Evolutionary conservation across 2,888 invertebrate species (phyloP), one percentile per base, ranked within the genome.

Genomic region (Gasteruption jaculator): DNA sequence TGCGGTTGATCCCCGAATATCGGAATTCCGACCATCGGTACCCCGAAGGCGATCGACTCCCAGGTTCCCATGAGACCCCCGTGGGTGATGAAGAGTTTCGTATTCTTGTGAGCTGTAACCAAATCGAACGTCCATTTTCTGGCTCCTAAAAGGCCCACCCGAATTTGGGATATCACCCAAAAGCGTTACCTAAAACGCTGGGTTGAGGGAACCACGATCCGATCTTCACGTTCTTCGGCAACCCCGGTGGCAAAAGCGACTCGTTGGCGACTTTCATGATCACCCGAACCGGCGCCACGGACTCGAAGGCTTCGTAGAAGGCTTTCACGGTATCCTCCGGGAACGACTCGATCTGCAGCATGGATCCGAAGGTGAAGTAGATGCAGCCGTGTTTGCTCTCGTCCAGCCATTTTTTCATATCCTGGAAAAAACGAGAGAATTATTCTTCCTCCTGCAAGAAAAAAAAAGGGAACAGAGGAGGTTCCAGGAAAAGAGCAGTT

Each of bases 21-120:
- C 3, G 62, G 61, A 4, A 61, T 42, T 15, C 56, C 58, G 12
- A 62, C 54, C 48, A 57, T 44, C 0, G 62, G 61, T n/a, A 62
- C 48, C 0, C 47, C 60, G 11, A 30, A 43, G 8, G 56, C 30
- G 20, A 58, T 18, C n/a, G 60, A 56, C 48, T 62, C 62, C 26
- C 52, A 46, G 8, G 50, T 44, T 8, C 60, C 57, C 53, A 57
- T 50, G 1, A 61, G 38, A 1, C 60, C 62, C 0, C 60, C 60
- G 19, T 63, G 62, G 1, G 57, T 57, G 18, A 61, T 49, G 15
- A 61, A 74, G 5, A 65, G 65, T 29, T 57, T 57, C 0, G 68
- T 61, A 29, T 72, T 69, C 5, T 60, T 63, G 41, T 74, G 71
- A 1, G 41, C 57, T 57, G 38, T 1, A n/a, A n/a, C n/a, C 24